These are phyloP conservation scores for Corythornis leucogaster DNA, from an alignment of 2,797 vertebrate genomes.

Conservation along the genomic window DNA sequence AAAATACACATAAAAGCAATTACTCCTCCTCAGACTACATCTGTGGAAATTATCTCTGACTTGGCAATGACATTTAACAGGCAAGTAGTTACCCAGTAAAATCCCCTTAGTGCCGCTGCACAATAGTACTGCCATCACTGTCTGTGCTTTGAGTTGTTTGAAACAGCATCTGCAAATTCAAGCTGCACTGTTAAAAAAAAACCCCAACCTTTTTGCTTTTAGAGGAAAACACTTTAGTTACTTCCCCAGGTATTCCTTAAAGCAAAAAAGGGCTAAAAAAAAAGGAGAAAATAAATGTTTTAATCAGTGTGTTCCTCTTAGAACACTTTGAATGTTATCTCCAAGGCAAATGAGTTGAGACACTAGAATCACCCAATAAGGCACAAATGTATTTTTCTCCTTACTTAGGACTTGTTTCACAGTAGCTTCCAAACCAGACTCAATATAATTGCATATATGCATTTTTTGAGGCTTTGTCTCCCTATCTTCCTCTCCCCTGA, in stretches of 20 bases:
- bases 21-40: neutral
- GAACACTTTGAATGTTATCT: neutral
- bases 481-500: neutral
- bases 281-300: neutral
- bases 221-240: neutral
- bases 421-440: neutral
- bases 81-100: neutral
- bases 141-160: neutral
- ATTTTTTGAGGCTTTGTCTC: neutral
- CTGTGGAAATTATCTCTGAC: slow-evolving; percentile 7
- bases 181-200: neutral
- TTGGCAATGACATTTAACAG: slow-evolving; percentile 10
- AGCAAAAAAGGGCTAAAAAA: neutral
- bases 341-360: neutral
- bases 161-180: neutral
- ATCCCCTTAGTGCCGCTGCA: neutral
- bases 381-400: neutral
- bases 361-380: neutral
- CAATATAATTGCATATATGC: neutral
- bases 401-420: neutral
- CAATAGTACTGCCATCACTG: neutral
- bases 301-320: neutral
- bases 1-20: slow-evolving; percentile 34
- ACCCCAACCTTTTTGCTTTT: neutral
- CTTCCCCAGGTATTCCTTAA: neutral